Base-by-base conservation (phyloP, 2,888 invertebrate genomes). In the Hydraecia micacea region DNA sequence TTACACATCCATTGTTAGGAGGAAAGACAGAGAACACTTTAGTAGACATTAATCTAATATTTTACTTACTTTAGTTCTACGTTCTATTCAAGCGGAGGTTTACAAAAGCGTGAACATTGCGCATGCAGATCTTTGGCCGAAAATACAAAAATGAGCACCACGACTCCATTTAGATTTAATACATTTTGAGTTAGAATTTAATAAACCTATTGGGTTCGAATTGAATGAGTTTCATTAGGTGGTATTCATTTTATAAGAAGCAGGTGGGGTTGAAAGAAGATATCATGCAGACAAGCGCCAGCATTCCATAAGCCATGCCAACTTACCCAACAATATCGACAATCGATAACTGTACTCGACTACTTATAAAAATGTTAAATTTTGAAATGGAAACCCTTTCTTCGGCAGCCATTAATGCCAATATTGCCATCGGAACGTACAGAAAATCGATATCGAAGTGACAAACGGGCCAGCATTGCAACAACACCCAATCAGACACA, bases 261-360 rank as follows among this genome's bases (percentile, higher is more conserved):
- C 95, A 87, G 91, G 93, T 94, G 94, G 92, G 91, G 88, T 84
- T 85, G 75, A 88, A 87, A 87, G 80, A 88, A 89, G 79, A 80
- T 80, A 77, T 79, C 91, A 93, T 93, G 92, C 94, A 89, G 77
- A 88, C 87, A 90, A 86, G 89, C 88, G 87, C 89, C 82, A 88
- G 84, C 92, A 91, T 91, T 87, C 90, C 83, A 74, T 82, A 95
- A 96, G 96, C 96, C 96, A 95, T 96, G 96, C 96, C 84, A 89
- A 95, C 96, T 96, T 94, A 96, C 96, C 95, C 93, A 93, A 93
- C 93, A 94, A 94, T 93, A 94, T 94, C 94, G 95, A 96, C 93
- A 95, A 96, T 96, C 96, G 96, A 96, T 95, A 96, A 96, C 95
- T 96, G 96, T 95, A 96, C 96, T 96, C 93, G 91, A 92, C 94